Base-by-base conservation (phyloP, 2,113 vertebrate species). In the Melanostigma gelatinosum region DNA sequence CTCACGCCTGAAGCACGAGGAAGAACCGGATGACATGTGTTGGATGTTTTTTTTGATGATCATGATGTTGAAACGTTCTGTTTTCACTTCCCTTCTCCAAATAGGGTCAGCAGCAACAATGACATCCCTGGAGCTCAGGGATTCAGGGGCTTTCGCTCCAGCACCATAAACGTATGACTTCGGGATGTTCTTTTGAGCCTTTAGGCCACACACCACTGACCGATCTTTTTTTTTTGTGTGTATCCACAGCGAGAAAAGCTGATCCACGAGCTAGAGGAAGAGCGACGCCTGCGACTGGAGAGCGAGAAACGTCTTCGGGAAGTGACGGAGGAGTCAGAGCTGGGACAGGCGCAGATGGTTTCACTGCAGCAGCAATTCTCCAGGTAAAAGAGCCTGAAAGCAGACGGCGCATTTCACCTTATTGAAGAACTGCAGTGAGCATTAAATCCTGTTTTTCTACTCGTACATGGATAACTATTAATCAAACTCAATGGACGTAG, bases 181-280 rank as follows among this genome's bases (percentile, higher is more conserved):
- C 0, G 18, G 65, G 38, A 63, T 52, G 83, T 82, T 65, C 75
- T 64, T 52, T 64, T 72, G n/a, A 80, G 75, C 68, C 78, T 72
- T 55, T 52, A 48, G 36, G 58, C 40, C 22, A 18, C n/a, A 40
- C 55, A 1, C 40, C 16, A 10, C 42, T 8, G 32, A 73, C 12
- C n/a, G 24, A 20, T 78, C 52, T 2, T 72, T 46, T 15, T 15
- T 46, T 7, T 52, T 1, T 52, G 24, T 79, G 16, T 79, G 69
- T 85, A 1, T 79, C 92, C 89, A 3, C 91, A 98, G 97, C 96
- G 96, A 87, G 97, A 98, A 92, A 97, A 97, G 95, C 95, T 98
- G 96, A 97, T 97, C 90, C 96, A 95, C 88, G 96, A 97, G 91
- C 87, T 98, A 96, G 96, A 98, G 93, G 96, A 97, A 94, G 97